Evolutionary conservation across 2,888 invertebrate genomes (phyloP), one percentile per base, ranked within the genome.

Genomic region (Tetrapedia diversipes): DNA sequence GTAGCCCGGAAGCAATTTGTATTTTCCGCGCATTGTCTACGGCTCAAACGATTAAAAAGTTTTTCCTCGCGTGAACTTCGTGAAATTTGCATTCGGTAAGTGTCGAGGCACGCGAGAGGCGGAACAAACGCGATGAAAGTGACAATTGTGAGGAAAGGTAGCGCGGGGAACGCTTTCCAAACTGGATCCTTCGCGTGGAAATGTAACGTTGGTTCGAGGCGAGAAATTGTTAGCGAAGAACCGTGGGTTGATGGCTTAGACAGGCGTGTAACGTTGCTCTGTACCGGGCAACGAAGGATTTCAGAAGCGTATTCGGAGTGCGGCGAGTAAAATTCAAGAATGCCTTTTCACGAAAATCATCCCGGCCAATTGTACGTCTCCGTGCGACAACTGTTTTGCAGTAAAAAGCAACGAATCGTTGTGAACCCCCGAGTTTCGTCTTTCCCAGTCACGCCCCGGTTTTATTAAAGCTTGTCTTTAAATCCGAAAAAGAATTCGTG

Each of bases 1-100:
- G 3, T 43, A 8, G 19, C 0, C 14, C 1, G 4, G 10, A 16
- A 29, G 19, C 1, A 32, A 6, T 43, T 32, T 24, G 32, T 24
- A 47, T 43, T 41, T 16, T 10, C 41, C n/a, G 10, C 19, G 7
- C 4, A 19, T 29, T 32, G 19, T 14, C 14, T 22, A 4, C 27
- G 6, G 19, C 10, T 45, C 8, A 7, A 14, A 27, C 51, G 57
- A 43, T 53, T 49, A 53, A 41, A 37, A 59, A 59, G 34, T 59
- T 53, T 32, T n/a, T 3, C 16, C n/a, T 19, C 39, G 34, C 19
- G 32, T 41, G 11, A 39, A n/a, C 43, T 22, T 37, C 53, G 34
- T 49, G n/a, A 39, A 51, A 41, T 71, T 65, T 56, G 11, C 43
- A 24, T 51, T 19, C 27, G 32, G n/a, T 22, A 69, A 57, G 43